Conservation (phyloP, 1,140 invertebrate genomes). For the Drosophila burlai region DNA sequence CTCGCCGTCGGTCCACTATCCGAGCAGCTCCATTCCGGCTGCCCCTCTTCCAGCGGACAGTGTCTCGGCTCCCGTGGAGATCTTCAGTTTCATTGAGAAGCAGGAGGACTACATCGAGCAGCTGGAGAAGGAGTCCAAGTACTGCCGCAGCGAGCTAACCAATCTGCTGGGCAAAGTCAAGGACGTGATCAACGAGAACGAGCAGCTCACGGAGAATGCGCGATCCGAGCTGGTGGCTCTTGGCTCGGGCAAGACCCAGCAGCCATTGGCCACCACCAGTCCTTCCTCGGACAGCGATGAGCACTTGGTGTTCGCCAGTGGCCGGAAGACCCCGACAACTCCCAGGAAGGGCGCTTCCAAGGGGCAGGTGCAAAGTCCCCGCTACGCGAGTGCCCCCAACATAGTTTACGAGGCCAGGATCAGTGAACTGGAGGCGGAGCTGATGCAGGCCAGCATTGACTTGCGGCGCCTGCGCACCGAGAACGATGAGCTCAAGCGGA, state of each 20-base stretch:
- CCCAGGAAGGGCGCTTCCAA: constrained; percentile 55
- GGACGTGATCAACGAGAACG: constrained; percentile 93
- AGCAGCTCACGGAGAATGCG: constrained; percentile 90
- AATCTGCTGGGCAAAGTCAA: constrained; percentile 92
- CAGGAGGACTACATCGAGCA: constrained; percentile 94
- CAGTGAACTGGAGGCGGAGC: constrained; percentile 92
- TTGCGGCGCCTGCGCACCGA: constrained; percentile 90
- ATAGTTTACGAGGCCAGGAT: constrained; percentile 93
- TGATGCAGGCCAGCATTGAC: constrained; percentile 91
- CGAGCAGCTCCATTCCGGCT: constrained; percentile 53
- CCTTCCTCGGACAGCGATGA: constrained; percentile 85
- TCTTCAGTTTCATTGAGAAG: constrained; percentile 91
- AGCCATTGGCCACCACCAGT: constrained; percentile 82
- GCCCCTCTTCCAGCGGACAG: constrained; percentile 60
- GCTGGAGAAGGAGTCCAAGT: constrained; percentile 92
- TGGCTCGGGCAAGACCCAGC: constrained; percentile 24
- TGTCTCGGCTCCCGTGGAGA: constrained; percentile 85
- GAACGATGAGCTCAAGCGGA: constrained; percentile 88
- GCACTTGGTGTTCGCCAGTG: constrained; percentile 84
- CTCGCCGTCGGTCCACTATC: constrained; percentile 36
- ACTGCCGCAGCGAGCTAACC: constrained; percentile 91
- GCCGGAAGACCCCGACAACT: constrained; percentile 51
- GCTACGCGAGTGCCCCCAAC: constrained; percentile 87
- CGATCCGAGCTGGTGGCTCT: constrained; percentile 84
- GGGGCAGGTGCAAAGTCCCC: constrained; percentile 60